Conservation (phyloP, 1,140 invertebrate species). For the Phortica variegata region DNA sequence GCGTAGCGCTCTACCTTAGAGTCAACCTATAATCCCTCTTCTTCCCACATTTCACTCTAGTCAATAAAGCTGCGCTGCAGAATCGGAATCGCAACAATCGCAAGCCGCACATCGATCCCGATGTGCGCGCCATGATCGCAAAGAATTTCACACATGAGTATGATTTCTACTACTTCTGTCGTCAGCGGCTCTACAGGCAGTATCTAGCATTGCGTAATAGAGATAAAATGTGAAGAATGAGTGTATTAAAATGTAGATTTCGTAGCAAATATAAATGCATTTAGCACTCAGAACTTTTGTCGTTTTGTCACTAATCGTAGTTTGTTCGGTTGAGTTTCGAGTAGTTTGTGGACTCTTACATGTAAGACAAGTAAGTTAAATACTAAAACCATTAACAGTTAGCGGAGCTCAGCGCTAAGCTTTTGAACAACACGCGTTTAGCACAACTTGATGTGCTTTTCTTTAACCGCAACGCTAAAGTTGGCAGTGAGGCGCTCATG, state of each 20-base stretch:
- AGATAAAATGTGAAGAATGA: constrained; percentile 1
- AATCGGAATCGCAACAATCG: constrained; percentile 47
- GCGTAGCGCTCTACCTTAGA: background rate
- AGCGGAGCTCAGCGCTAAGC: constrained; percentile 38
- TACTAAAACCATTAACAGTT: constrained; percentile 35
- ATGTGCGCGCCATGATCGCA: constrained; percentile 77
- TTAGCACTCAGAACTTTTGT: constrained; percentile 22
- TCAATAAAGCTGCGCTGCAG: constrained; percentile 23
- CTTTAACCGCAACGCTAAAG: constrained; percentile 87
- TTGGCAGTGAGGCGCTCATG: constrained; percentile 83
- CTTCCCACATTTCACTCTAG: constrained; percentile 58
- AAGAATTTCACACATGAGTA: constrained; percentile 84
- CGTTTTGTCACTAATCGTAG: background rate
- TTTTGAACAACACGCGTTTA: constrained; percentile 75
- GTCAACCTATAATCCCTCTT: constrained; percentile 68
- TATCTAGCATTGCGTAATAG: constrained; percentile 66
- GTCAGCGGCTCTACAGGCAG: constrained; percentile 78
- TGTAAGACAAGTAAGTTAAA: too few species aligned
- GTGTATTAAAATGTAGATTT: too few species aligned
- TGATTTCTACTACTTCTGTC: constrained; percentile 87
- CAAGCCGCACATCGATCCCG: constrained; percentile 65
- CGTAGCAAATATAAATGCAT: too few species aligned
- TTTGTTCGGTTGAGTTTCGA: background rate
- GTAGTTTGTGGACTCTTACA: constrained; percentile 10
- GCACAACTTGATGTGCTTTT: constrained; percentile 63